These are phyloP conservation scores for Syritta pipiens DNA, from an alignment of 2,888 invertebrate species.

Conservation along the genomic window DNA sequence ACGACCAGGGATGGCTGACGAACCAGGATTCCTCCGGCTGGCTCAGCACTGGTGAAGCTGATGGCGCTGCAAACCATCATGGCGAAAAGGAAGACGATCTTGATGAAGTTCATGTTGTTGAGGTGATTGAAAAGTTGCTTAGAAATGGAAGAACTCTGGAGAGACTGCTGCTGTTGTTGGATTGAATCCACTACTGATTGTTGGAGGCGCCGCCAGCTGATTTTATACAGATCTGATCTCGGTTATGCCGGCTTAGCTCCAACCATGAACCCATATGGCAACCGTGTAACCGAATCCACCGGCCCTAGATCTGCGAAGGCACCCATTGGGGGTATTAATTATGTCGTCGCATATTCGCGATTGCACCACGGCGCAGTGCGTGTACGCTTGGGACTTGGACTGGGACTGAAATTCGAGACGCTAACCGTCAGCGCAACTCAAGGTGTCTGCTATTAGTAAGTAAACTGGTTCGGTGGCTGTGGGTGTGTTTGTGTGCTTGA, in stretches of 20 bases:
- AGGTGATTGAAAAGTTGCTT: background rate
- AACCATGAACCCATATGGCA: constrained; percentile 58
- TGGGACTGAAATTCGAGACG: constrained; percentile 22
- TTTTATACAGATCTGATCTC: constrained; percentile 63
- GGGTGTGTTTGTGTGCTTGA: no score
- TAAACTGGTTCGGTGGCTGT: no score
- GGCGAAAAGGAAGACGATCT: constrained; percentile 51
- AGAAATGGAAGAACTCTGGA: constrained; percentile 11
- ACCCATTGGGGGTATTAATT: background rate
- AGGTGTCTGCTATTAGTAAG: background rate
- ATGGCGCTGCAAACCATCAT: constrained; percentile 55
- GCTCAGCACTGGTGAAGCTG: constrained; percentile 51
- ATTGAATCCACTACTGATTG: constrained; percentile 57
- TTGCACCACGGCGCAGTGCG: background rate
- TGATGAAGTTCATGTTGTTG: constrained; percentile 62
- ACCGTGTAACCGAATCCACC: constrained; percentile 29
- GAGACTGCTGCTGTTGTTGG: constrained; percentile 40
- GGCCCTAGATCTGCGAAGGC: constrained; percentile 42
- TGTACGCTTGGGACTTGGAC: no score
- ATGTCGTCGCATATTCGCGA: background rate
- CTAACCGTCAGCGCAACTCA: background rate
- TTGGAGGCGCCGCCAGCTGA: constrained; percentile 26
- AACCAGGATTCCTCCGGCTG: constrained; percentile 42
- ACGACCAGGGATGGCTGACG: constrained; percentile 53
- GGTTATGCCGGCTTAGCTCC: no score